Evolutionary conservation across 2,797 vertebrate genomes (phyloP).

Genomic region (Remorina albescens): DNA sequence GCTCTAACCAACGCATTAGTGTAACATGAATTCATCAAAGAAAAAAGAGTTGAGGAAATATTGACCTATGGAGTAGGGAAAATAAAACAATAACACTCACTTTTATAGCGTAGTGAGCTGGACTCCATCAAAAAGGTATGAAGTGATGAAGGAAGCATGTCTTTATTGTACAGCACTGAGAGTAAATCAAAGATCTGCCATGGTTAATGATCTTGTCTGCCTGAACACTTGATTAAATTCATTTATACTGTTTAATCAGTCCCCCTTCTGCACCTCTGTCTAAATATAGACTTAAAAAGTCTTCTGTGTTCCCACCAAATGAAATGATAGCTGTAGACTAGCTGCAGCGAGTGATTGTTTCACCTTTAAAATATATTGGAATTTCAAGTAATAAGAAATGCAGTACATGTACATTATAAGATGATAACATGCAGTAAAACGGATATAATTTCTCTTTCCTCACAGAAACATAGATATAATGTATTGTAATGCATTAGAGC

Average conservation of each 20-base stretch:
- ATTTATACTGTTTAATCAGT: slow-evolving; percentile 57
- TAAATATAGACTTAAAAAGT: slow-evolving; percentile 27
- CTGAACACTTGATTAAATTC: slow-evolving; percentile 47
- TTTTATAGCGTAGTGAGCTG: slow-evolving; percentile 30
- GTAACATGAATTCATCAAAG: slow-evolving; percentile 31
- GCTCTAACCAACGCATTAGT: slow-evolving; percentile 2
- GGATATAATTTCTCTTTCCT: not conserved
- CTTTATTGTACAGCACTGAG: slow-evolving; percentile 31
- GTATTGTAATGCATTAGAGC: slow-evolving; percentile 39
- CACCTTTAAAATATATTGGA: not conserved
- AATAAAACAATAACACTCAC: slow-evolving; percentile 60
- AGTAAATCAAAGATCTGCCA: slow-evolving; percentile 62
- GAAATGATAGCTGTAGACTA: not conserved
- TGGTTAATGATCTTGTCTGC: slow-evolving; percentile 51
- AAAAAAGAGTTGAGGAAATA: slow-evolving; percentile 34
- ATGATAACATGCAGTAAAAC: not conserved
- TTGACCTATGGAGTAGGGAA: slow-evolving; percentile 30
- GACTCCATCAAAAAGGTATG: slow-evolving; percentile 50
- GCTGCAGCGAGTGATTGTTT: not conserved
- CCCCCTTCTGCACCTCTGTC: slow-evolving; percentile 24
- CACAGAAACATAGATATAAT: slow-evolving; percentile 27
- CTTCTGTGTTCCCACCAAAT: slow-evolving; percentile 17
- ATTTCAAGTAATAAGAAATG: not conserved
- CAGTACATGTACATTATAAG: not conserved
- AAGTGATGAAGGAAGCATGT: slow-evolving; percentile 43